Evolutionary conservation across 1,140 invertebrate genomes (phyloP).

Genomic region (Probaryconus sp.): DNA sequence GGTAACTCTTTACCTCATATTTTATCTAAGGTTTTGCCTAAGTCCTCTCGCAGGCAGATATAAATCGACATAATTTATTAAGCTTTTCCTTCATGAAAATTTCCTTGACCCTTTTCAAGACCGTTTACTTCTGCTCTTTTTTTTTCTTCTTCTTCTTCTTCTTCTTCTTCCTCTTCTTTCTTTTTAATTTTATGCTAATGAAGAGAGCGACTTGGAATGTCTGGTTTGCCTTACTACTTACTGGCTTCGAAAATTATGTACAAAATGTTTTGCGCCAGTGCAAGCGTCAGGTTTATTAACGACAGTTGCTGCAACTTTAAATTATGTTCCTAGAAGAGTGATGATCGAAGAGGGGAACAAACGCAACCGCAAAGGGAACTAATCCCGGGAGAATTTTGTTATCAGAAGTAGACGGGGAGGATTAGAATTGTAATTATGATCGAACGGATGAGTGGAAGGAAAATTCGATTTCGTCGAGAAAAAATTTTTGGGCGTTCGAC

Average conservation of each 20-base stretch:
- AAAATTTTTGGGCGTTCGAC: too few species aligned
- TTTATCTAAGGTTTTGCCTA: not conserved
- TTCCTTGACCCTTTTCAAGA: too few species aligned
- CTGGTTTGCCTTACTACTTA: not conserved
- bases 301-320: constrained; percentile 21
- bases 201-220: not conserved
- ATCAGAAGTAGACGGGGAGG: too few species aligned
- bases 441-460: too few species aligned
- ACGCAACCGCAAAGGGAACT: constrained; percentile 15
- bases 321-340: constrained; percentile 24
- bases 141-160: too few species aligned
- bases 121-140: too few species aligned
- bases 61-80: not conserved
- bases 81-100: too few species aligned
- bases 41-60: not conserved
- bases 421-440: too few species aligned
- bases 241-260: not conserved
- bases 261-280: too few species aligned
- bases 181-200: not conserved
- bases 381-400: constrained; percentile 18
- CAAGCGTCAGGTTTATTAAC: constrained; percentile 22
- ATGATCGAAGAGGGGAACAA: constrained; percentile 26
- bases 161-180: too few species aligned
- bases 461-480: too few species aligned
- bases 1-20: not conserved